Evolutionary conservation across 2,888 invertebrate species (phyloP), one percentile per base, ranked within the genome.

Genomic region (Erannis defoliaria): DNA sequence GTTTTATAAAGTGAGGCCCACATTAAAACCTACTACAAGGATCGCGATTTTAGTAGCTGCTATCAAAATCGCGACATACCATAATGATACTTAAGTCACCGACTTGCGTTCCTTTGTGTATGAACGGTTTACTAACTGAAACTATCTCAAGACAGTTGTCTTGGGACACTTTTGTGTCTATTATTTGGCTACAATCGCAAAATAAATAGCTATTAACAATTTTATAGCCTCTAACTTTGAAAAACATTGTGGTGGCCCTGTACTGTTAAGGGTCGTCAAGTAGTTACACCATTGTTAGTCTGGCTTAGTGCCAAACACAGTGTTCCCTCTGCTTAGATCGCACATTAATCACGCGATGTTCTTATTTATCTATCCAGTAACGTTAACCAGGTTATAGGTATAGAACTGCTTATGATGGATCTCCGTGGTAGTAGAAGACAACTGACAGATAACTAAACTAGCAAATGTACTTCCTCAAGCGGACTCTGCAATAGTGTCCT

Each of bases 261-360:
- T 23, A 33, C 45, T 55, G 45, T 26, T 35, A 55, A 45, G 18
- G 45, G 43, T 55, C 26, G 53, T 50, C 46, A 46, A 53, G 21
- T 19, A 14, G 38, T 21, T 38, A 37, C 12, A 51, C 35, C 21
- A 26, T 57, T 57, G 50, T 57, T 26, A 29, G 18, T n/a, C 40
- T 55, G 55, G 55, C 48, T 55, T 8, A n/a, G 23, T 40, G 55
- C 48, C 55, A 55, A 55, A 31, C 35, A 19, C 10, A 35, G 6
- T 23, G 33, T 16, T 21, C 14, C 9, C 12, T 31, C 18, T 10
- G 19, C 48, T 35, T 49, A 37, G 35, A 2, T 23, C 19, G 12
- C 21, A 21, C 33, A 9, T 19, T 33, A 48, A 48, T 33, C 10
- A 48, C 31, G 46, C 9, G 10, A 12, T 9, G 5, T 23, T 5